A percentile compares a stretch with the other conserved stretches of the same genome.
Evolutionary conservation across 1,140 invertebrate species (phyloP).

Genomic region (Philotrypesis tridentata): DNA sequence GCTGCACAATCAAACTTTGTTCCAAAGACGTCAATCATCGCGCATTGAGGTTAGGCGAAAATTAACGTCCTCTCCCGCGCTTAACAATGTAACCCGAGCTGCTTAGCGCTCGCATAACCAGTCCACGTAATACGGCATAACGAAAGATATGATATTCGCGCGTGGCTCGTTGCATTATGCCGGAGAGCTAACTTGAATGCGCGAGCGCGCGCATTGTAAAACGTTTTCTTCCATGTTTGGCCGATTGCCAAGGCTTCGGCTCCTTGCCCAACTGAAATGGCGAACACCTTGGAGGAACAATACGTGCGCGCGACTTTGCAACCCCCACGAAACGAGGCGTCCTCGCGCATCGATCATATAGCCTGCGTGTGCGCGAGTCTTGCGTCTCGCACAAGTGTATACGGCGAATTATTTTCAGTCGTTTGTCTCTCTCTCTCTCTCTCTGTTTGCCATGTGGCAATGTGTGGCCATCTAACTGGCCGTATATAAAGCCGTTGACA

Average conservation of each 20-base stretch:
- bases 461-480: background rate
- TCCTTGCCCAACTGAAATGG: slow-evolving; percentile 43
- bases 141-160: background rate
- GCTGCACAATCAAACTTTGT: background rate
- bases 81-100: background rate
- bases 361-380: slow-evolving; percentile 53
- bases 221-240: slow-evolving; percentile 66
- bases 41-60: background rate
- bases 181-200: background rate
- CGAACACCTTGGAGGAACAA: slow-evolving; percentile 36
- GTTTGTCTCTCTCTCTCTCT: too few species aligned
- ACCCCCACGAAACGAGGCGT: slow-evolving; percentile 54
- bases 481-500: slow-evolving; percentile 65
- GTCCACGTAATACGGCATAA: background rate
- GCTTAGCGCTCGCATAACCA: background rate
- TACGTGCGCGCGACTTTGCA: slow-evolving; percentile 43
- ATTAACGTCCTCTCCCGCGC: background rate
- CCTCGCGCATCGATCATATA: slow-evolving; percentile 63
- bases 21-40: slow-evolving; percentile 11
- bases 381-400: background rate
- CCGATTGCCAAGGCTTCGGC: slow-evolving; percentile 64
- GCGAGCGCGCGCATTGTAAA: slow-evolving; percentile 56
- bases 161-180: slow-evolving; percentile 34
- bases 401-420: background rate
- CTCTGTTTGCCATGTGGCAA: too few species aligned